Evolutionary conservation across 1,140 invertebrate genomes (phyloP).

Genomic region (Oryctes rhinoceros): DNA sequence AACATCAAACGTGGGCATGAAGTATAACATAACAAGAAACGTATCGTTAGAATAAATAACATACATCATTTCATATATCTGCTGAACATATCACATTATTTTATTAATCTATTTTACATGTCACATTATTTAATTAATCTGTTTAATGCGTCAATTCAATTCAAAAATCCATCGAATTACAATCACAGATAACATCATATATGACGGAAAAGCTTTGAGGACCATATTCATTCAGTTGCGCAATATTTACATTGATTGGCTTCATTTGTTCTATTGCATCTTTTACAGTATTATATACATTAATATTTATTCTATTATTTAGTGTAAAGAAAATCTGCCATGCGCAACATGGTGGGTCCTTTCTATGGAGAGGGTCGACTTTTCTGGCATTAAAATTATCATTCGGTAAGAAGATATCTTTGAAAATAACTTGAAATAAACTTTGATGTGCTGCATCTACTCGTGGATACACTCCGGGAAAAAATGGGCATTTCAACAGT

Average conservation of each 20-base stretch:
- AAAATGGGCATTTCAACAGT: no score
- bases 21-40: constrained; percentile 24
- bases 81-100: neutral
- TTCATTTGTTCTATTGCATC: neutral
- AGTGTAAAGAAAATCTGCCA: neutral
- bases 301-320: neutral
- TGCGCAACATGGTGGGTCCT: neutral
- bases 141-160: neutral
- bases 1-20: constrained; percentile 20
- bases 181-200: constrained; percentile 4
- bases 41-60: constrained; percentile 26
- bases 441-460: constrained; percentile 10
- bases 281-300: neutral
- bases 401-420: constrained; percentile 6
- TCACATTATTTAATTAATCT: constrained; percentile 24
- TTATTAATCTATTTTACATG: constrained; percentile 14
- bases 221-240: neutral
- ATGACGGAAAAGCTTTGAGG: neutral
- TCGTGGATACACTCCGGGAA: neutral
- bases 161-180: constrained; percentile 11
- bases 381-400: neutral
- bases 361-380: neutral
- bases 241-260: neutral
- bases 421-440: constrained; percentile 19
- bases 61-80: neutral